Percentiles rank a stretch among this genome's conserved stretches.
These are phyloP conservation scores for Chrosomus eos DNA, from an alignment of 2,797 vertebrate genomes.

Conservation along the genomic window DNA sequence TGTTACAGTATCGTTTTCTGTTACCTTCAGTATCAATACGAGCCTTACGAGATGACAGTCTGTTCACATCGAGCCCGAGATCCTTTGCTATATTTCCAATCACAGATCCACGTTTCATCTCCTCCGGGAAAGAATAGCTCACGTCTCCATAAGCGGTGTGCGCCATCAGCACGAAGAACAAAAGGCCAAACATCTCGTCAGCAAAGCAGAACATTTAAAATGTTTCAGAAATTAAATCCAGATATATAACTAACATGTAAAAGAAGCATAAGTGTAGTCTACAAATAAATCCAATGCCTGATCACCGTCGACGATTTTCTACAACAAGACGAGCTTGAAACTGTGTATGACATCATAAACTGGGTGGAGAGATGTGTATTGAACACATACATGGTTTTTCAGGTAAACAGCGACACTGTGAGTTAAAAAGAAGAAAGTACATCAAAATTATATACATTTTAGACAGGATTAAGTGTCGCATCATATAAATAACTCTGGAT, in stretches of 20 bases:
- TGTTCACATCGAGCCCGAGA: slow-evolving; percentile 51
- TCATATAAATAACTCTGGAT: not conserved
- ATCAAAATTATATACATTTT: not conserved
- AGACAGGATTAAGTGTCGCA: not conserved
- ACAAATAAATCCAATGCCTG: no score
- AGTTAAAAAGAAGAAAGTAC: not conserved
- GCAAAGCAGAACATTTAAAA: slow-evolving; percentile 36
- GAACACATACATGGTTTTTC: not conserved
- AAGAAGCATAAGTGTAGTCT: no score
- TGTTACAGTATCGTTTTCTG: slow-evolving; percentile 71
- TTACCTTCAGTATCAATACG: slow-evolving; percentile 69
- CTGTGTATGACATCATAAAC: not conserved
- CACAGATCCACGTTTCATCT: slow-evolving; percentile 64
- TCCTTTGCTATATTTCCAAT: slow-evolving; percentile 66
- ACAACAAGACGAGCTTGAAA: no score
- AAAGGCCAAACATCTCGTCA: no score
- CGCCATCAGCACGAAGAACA: no score
- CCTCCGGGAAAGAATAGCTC: slow-evolving; percentile 72
- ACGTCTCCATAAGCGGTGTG: slow-evolving; percentile 64
- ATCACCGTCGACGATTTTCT: not conserved
- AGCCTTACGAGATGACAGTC: slow-evolving; percentile 70
- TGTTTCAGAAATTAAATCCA: not conserved
- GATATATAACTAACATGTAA: not conserved
- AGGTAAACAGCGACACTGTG: slow-evolving; percentile 31
- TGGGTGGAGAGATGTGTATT: not conserved